Evolutionary conservation across 2,797 vertebrate species (phyloP).

Genomic region (Etheostoma nigrum): DNA sequence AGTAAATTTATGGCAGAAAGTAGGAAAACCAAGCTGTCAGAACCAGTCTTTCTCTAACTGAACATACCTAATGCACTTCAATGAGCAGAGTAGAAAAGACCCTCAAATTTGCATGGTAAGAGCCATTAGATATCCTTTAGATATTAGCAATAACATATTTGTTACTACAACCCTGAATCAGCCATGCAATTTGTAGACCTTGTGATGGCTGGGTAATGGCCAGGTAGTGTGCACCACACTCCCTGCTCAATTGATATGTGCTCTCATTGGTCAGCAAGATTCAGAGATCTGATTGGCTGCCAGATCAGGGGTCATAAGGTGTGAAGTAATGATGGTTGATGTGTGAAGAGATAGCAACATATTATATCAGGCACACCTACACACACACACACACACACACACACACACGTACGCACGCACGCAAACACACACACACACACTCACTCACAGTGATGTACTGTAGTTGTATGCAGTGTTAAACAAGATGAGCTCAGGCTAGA

Average conservation of each 20-base stretch:
- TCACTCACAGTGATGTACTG: conserved; percentile 17
- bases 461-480: conserved; percentile 57
- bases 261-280: conserved; percentile 47
- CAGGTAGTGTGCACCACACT: conserved; percentile 22
- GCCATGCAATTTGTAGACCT: conserved; percentile 51
- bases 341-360: conserved; percentile 67
- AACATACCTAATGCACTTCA: conserved; percentile 19
- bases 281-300: conserved; percentile 76
- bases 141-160: conserved; percentile 1
- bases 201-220: conserved; percentile 17
- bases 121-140: conserved; percentile 9
- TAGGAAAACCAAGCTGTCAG: conserved; percentile 35
- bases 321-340: conserved; percentile 62
- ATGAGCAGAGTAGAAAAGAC: not conserved
- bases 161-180: conserved; percentile 36
- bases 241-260: conserved; percentile 6
- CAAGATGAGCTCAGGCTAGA: conserved; percentile 74
- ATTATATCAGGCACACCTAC: conserved; percentile 39
- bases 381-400: conserved; percentile 12
- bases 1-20: conserved; percentile 34
- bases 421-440: conserved; percentile 40
- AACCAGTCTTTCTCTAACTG: conserved; percentile 15
- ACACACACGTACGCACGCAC: conserved; percentile 26
- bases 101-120: conserved; percentile 6
- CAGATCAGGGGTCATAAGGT: conserved; percentile 74